Evolutionary conservation across 1,140 invertebrate genomes (phyloP).

Genomic region (Pseudachorutes palmiensis): DNA sequence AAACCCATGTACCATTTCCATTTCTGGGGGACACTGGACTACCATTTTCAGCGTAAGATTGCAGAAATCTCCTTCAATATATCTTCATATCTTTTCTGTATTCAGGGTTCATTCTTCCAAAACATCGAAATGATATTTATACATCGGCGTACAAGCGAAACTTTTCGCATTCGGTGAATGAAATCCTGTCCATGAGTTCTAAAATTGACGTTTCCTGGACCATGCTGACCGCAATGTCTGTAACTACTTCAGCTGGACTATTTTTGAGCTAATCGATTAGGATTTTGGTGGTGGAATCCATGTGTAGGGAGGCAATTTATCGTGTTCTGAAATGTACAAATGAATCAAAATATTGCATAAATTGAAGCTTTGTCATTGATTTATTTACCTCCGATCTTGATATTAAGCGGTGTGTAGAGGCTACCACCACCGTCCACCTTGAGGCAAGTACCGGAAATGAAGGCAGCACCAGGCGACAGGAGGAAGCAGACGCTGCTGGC

Average conservation of each 20-base stretch:
- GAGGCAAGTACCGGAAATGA: slow-evolving; percentile 46
- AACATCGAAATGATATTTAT: slow-evolving; percentile 22
- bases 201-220: background rate
- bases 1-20: slow-evolving; percentile 28
- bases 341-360: background rate
- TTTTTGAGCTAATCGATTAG: slow-evolving; percentile 1
- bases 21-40: slow-evolving; percentile 27
- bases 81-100: background rate
- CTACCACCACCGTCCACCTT: slow-evolving; percentile 45
- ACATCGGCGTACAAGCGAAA: slow-evolving; percentile 28
- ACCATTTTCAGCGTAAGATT: slow-evolving; percentile 21
- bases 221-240: background rate
- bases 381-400: slow-evolving; percentile 29
- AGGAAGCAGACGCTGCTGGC: slow-evolving; percentile 47
- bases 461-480: slow-evolving; percentile 47
- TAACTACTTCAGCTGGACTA: background rate
- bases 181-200: slow-evolving; percentile 22
- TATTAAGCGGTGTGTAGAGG: slow-evolving; percentile 26
- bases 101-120: slow-evolving; percentile 31
- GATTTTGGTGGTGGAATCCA: slow-evolving; percentile 30
- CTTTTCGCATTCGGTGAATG: slow-evolving; percentile 28
- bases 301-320: slow-evolving; percentile 28
- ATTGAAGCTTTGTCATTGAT: background rate
- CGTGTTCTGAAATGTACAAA: slow-evolving; percentile 28
- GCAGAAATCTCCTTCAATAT: too few relatives aligned